Percentiles rank a stretch among this genome's conserved stretches.
Conservation (phyloP, 2,888 invertebrate species). For the Tanypteryx hageni region DNA sequence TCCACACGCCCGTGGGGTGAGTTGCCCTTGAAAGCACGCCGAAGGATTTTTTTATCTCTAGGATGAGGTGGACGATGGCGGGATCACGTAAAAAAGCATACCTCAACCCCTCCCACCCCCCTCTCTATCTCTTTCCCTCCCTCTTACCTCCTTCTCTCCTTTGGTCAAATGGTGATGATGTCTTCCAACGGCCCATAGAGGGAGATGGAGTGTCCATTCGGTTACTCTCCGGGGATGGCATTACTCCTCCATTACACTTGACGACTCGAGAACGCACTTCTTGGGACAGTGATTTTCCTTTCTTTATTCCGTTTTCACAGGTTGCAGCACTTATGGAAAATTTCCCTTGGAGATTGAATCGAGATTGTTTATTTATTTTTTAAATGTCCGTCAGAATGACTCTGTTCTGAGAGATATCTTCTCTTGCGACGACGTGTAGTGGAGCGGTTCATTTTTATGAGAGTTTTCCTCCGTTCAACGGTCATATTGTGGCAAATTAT, state of each 20-base stretch:
- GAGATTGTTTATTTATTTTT: too few species aligned
- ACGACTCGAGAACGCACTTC: too few species aligned
- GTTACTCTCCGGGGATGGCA: not conserved
- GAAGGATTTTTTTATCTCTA: not conserved
- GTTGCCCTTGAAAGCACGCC: conserved; percentile 34
- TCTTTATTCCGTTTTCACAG: too few species aligned
- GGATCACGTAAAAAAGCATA: conserved; percentile 24
- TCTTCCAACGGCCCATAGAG: not conserved
- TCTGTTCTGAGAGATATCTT: too few species aligned
- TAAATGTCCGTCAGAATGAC: too few species aligned
- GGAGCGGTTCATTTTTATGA: not conserved
- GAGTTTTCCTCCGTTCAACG: not conserved
- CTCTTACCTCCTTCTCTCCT: not conserved
- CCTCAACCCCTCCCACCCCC: not conserved
- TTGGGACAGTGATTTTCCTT: too few species aligned
- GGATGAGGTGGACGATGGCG: not conserved
- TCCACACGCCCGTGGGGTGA: not conserved
- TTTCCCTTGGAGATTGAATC: too few species aligned
- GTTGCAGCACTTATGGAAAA: too few species aligned
- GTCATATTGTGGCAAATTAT: not conserved
- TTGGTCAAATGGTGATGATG: conserved; percentile 19
- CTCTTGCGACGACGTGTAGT: too few species aligned
- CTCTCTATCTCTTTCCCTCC: not conserved
- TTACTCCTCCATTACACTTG: not conserved
- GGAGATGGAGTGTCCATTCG: not conserved